These are phyloP conservation scores for Strigamia crassipes DNA, from an alignment of 2,888 invertebrate species.

Conservation along the genomic window DNA sequence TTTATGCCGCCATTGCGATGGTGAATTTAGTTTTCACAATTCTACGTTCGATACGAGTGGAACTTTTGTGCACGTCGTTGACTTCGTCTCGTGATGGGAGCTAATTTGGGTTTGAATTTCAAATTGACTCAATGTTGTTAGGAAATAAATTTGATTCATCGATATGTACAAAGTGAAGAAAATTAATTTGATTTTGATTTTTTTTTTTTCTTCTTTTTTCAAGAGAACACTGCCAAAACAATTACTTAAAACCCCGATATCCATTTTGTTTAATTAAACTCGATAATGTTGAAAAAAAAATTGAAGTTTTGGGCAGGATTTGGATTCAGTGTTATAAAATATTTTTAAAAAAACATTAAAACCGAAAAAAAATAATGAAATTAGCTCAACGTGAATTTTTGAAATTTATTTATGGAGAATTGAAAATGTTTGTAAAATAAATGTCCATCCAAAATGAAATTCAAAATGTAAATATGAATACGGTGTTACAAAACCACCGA, in stretches of 20 bases:
- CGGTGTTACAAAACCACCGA: neutral
- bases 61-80: conserved; percentile 1
- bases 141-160: conserved; percentile 30
- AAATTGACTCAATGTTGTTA: neutral
- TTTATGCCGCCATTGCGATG: neutral
- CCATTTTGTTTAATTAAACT: no score
- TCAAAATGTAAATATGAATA: conserved; percentile 23
- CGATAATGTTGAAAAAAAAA: no score
- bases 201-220: neutral
- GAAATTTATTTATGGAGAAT: neutral
- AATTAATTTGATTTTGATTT: neutral
- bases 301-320: no score
- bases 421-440: conserved; percentile 24
- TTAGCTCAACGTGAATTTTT: neutral
- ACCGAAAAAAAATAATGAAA: neutral
- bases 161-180: neutral
- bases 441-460: conserved; percentile 30
- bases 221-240: conserved; percentile 15
- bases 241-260: neutral
- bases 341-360: neutral
- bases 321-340: neutral
- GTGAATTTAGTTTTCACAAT: conserved; percentile 19
- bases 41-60: neutral
- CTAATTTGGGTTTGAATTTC: conserved; percentile 40
- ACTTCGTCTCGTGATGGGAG: neutral